Evolutionary conservation across 2,888 invertebrate genomes (phyloP).

Genomic region (Clostera curtula): DNA sequence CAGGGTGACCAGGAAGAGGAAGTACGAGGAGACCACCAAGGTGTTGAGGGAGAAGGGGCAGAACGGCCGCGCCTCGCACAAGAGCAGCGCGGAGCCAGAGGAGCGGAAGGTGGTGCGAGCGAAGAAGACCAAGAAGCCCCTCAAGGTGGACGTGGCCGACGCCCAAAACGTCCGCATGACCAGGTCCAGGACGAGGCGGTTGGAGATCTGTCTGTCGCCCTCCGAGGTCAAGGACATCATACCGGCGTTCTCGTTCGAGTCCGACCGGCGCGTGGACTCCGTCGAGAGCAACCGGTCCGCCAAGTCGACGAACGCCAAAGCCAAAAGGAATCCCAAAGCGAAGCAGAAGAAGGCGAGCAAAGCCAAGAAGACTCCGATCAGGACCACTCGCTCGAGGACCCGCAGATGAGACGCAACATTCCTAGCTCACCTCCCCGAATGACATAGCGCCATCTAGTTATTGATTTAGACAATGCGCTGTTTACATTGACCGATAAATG

Average conservation of each 20-base stretch:
- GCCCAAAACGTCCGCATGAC: constrained; percentile 47
- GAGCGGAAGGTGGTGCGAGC: constrained; percentile 44
- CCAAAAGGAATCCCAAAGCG: constrained; percentile 16
- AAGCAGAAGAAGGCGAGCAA: constrained; percentile 29
- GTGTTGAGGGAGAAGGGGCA: constrained; percentile 63
- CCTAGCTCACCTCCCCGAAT: constrained; percentile 6
- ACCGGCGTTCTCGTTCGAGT: constrained; percentile 52
- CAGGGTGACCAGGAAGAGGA: constrained; percentile 47
- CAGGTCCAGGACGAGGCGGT: constrained; percentile 43
- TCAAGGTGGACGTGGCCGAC: constrained; percentile 27
- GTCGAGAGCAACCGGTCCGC: constrained; percentile 41
- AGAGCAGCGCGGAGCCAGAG: constrained; percentile 24
- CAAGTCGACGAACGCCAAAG: constrained; percentile 31
- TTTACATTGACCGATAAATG: too few relatives aligned
- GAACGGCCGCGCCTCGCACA: constrained; percentile 42
- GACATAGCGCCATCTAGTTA: constrained; percentile 22
- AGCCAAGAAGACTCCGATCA: constrained; percentile 38
- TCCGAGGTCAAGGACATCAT: constrained; percentile 44
- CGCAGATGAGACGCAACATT: constrained; percentile 38
- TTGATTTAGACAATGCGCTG: too few relatives aligned
- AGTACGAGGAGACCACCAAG: constrained; percentile 44
- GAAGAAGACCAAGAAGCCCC: constrained; percentile 30
- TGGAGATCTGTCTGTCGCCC: constrained; percentile 55
- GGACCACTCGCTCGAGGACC: constrained; percentile 40
- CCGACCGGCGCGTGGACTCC: constrained; percentile 44